Evolutionary conservation across 2,113 vertebrate genomes (phyloP), one percentile per base, ranked within the genome.

Genomic region (Pavo muticus): DNA sequence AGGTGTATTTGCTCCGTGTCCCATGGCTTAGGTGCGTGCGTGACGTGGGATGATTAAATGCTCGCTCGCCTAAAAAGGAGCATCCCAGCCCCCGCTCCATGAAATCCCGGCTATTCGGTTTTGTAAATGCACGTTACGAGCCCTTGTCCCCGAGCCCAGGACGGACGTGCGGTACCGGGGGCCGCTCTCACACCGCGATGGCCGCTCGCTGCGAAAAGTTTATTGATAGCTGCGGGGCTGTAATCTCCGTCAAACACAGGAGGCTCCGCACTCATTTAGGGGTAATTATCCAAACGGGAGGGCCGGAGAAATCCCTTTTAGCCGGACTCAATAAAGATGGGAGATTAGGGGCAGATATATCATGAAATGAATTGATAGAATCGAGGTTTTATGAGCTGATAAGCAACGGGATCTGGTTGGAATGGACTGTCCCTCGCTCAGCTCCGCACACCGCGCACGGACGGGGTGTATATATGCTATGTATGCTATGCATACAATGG

Each of bases 231-330:
- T 97, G 97, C 97, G 61, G 98, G 98, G 97, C 98, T 98, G 97
- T 98, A 98, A 99, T 99, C 98, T 98, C 98, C 98, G 97, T 97
- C 96, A 98, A 98, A 98, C 98, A 98, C 98, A 97, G 97, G 98
- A 97, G 97, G 97, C 97, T 98, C 96, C 96, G 64, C 91, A 97
- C 98, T 98, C 98, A 97, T 99, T 99, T 98, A 98, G 97, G 98
- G 97, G 97, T 98, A 98, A 99, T 99, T 98, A 98, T 98, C 97
- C 93, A 90, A 97, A 95, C 95, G 95, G 96, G 97, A 97, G 97
- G 97, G 98, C 97, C 97, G 89, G 96, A 74, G 81, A 97, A 97
- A 97, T 97, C 97, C 92, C 97, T 98, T 98, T 98, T 98, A 97
- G 98, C 97, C 94, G 93, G 96, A 97, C 96, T 96, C 97, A 97